A percentile compares a stretch with the other conserved stretches of the same genome.
Conservation (phyloP, 1,140 invertebrate species). For the Micrasema longulum region DNA sequence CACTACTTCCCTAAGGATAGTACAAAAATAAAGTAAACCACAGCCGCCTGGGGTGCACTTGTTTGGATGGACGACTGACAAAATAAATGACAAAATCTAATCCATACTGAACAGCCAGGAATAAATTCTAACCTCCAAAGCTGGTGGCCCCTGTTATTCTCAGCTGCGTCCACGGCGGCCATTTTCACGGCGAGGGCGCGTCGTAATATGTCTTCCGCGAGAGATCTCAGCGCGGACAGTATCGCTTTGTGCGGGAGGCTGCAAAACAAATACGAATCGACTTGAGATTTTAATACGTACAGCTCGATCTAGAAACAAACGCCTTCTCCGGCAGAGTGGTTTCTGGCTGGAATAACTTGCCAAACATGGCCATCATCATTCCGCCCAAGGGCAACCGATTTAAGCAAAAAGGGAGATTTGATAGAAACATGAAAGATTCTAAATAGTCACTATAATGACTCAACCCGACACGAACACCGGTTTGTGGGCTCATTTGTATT, state of each 20-base stretch:
- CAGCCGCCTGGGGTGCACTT: neutral
- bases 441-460: neutral
- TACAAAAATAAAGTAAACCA: neutral
- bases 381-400: no score
- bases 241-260: constrained; percentile 63
- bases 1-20: no score
- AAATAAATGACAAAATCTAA: constrained; percentile 11
- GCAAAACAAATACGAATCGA: no score
- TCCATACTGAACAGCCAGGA: constrained; percentile 36
- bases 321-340: no score
- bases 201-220: constrained; percentile 61
- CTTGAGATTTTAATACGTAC: no score
- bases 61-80: neutral
- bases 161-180: constrained; percentile 32
- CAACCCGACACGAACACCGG: no score
- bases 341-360: no score
- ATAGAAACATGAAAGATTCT: no score
- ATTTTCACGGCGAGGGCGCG: constrained; percentile 57
- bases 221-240: constrained; percentile 58
- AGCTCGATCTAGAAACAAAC: no score
- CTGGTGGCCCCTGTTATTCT: constrained; percentile 57
- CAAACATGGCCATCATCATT: no score
- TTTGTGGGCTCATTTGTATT: no score
- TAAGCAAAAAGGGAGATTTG: no score
- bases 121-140: constrained; percentile 34